Percentiles rank a stretch among this genome's conserved stretches.
Conservation (phyloP, 2,113 vertebrate species). For the Campylomormyrus numenius region DNA sequence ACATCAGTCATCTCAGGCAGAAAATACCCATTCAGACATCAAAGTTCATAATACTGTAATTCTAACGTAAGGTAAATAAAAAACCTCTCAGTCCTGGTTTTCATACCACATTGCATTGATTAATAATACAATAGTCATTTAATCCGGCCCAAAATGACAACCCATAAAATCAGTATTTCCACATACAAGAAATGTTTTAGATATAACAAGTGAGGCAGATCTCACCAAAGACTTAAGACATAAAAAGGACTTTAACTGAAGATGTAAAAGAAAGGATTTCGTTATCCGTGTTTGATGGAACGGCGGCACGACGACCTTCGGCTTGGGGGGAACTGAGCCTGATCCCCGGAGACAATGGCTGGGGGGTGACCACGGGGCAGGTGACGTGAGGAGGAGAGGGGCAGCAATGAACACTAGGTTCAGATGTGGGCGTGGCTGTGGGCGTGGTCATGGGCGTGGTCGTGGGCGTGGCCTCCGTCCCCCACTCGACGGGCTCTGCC, state of each 20-base stretch:
- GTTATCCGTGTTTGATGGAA: slow-evolving; percentile 2
- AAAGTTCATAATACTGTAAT: not conserved
- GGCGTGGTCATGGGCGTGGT: not conserved
- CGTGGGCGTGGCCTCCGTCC: slow-evolving; percentile 40
- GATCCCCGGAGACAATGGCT: not conserved
- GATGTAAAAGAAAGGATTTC: not conserved
- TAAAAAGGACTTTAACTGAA: not conserved
- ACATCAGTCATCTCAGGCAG: not conserved
- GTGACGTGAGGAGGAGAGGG: not conserved
- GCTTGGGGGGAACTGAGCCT: not conserved
- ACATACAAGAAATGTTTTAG: not conserved
- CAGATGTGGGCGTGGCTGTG: slow-evolving; percentile 49
- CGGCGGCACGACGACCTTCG: not conserved
- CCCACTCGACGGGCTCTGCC: slow-evolving; percentile 52
- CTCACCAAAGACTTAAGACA: not conserved
- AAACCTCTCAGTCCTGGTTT: not conserved
- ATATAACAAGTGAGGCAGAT: not conserved
- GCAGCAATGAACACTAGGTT: slow-evolving; percentile 47
- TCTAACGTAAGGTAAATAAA: not conserved
- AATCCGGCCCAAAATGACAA: not conserved
- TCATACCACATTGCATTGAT: not conserved
- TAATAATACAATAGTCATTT: not conserved
- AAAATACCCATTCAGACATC: not conserved
- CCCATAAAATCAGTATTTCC: not conserved
- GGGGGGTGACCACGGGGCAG: not conserved